Evolutionary conservation across 2,888 invertebrate species (phyloP), one percentile per base, ranked within the genome.

Genomic region (Dasysyrphus albostriatus): DNA sequence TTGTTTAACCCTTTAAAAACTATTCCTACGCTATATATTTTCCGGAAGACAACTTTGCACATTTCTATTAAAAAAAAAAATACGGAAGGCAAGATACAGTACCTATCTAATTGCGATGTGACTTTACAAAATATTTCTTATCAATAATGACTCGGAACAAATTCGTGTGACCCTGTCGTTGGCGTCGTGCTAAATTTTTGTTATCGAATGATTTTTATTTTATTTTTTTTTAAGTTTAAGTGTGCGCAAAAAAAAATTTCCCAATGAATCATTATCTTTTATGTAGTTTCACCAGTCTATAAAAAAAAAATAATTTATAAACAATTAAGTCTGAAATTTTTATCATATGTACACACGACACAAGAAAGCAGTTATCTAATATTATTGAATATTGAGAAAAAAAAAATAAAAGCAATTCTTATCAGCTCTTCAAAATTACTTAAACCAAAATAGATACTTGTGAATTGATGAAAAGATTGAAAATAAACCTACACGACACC

Each of bases 101-200:
- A 10, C 7, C 14, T 1, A 10, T 10, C 24, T 16, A 47, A 42
- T 14, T 61, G 61, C 42, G 61, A 39, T 42, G 61, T 24, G 39
- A 24, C 8, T 39, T 14, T 42, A 24, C 24, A 24, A 4, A 4
- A 14, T 3, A 42, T 39, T 39, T 42, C 14, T 42, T 61, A 61
- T 61, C 61, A 61, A 8, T 14, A 39, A 39, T 24, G 61, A 39
- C 39, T 61, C 24, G 61, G 61, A 61, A 61, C 24, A 42, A 42
- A 16, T 42, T 61, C 19, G 0, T 24, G 8, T 34, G 61, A 42
- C 61, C 61, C 39, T 61, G 61, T 42, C 42, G 14, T 24, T 42
- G 42, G 24, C 19, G 42, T 42, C 61, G 39, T 42, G 61, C 61
- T 2, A 61, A 39, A 24, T 61, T 61, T n/a, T 19, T 19, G 0